Conservation (phyloP, 2,113 vertebrate genomes). For the Stigmatopora nigra region DNA sequence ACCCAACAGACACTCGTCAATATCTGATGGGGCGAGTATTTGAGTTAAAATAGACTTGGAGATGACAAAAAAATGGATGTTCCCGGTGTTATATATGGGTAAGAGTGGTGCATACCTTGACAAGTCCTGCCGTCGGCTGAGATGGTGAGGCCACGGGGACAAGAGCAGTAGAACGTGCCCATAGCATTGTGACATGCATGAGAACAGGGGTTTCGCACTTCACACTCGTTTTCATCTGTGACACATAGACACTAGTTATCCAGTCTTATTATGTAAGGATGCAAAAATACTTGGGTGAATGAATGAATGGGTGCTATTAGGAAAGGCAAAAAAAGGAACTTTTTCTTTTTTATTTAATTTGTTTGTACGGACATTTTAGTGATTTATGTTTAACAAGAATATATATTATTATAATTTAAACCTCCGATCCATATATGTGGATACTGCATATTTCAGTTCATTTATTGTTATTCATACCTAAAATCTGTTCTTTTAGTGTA, state of each 20-base stretch:
- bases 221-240: constrained; percentile 90
- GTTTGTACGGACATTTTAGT: too few species aligned
- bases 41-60: not conserved
- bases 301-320: too few species aligned
- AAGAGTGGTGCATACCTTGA: constrained; percentile 71
- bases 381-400: too few species aligned
- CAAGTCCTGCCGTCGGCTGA: constrained; percentile 86
- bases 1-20: constrained; percentile 83
- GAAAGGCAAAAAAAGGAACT: too few species aligned
- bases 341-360: too few species aligned
- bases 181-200: constrained; percentile 86
- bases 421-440: too few species aligned
- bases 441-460: too few species aligned
- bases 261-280: not conserved
- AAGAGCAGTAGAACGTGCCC: constrained; percentile 91
- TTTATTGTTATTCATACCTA: too few species aligned
- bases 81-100: not conserved
- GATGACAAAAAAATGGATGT: not conserved
- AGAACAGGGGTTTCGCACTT: constrained; percentile 79
- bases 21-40: constrained; percentile 65
- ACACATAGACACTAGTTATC: not conserved
- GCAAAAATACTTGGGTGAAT: not conserved
- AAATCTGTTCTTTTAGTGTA: too few species aligned
- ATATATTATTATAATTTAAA: too few species aligned
- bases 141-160: constrained; percentile 83